Percentiles rank a stretch among this genome's conserved stretches.
Conservation (phyloP, 2,113 vertebrate genomes). For the Agapornis roseicollis region DNA sequence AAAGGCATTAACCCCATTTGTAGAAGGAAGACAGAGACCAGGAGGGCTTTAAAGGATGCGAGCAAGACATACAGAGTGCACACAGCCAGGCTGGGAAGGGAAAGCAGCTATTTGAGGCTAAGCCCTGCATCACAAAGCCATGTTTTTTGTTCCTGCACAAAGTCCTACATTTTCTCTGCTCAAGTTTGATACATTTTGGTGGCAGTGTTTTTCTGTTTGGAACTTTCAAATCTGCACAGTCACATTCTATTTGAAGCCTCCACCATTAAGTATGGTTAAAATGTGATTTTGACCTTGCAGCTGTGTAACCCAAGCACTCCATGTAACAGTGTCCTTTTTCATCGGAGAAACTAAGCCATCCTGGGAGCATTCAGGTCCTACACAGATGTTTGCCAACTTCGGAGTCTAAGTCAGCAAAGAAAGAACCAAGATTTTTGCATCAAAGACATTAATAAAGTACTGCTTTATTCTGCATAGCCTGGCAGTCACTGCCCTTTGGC, state of each 20-base stretch:
- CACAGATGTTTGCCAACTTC: neutral
- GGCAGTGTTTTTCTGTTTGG: neutral
- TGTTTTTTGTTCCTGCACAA: neutral
- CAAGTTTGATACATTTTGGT: neutral
- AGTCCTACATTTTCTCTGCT: neutral
- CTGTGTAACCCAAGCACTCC: neutral
- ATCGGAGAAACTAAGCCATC: neutral
- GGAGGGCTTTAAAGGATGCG: neutral
- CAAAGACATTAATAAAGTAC: neutral
- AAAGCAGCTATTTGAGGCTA: neutral
- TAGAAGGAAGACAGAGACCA: neutral
- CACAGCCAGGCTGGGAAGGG: accelerated
- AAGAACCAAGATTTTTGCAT: neutral
- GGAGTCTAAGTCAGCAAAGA: neutral
- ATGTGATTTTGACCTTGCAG: neutral
- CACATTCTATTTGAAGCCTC: neutral
- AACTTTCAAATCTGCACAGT: neutral
- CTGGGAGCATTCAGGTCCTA: neutral
- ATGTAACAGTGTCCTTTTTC: neutral
- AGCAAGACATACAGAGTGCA: neutral
- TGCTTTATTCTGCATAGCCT: neutral
- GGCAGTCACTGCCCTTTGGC: neutral
- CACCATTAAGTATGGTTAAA: neutral
- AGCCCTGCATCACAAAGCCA: accelerated
- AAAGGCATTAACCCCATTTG: neutral